Percentiles rank a stretch among this genome's conserved stretches.
Conservation (phyloP, 1,140 invertebrate genomes). For the Planococcus citri region DNA sequence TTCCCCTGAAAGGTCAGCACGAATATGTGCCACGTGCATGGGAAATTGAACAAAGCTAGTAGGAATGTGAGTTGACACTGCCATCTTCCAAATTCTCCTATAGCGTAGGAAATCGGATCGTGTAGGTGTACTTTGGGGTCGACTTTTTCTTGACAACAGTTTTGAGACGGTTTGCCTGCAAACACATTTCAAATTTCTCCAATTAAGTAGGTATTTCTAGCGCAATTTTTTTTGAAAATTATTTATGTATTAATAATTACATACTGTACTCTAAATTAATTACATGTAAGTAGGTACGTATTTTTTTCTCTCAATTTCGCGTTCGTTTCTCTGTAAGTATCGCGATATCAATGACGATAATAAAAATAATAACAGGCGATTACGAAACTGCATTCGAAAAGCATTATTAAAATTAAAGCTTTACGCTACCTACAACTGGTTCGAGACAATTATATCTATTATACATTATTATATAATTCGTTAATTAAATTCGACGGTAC, state of each 20-base stretch:
- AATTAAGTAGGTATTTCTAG: too few species aligned
- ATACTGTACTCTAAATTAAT: too few species aligned
- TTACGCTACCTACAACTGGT: not conserved
- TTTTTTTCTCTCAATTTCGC: too few species aligned
- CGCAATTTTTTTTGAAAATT: too few species aligned
- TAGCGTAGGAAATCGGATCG: constrained; percentile 30
- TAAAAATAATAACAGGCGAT: not conserved
- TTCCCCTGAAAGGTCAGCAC: constrained; percentile 50
- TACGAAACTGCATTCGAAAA: not conserved
- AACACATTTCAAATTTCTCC: too few species aligned
- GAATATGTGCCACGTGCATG: constrained; percentile 42
- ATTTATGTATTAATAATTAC: too few species aligned
- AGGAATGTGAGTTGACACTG: constrained; percentile 42
- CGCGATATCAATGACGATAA: not conserved
- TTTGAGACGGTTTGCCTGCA: not conserved
- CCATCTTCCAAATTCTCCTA: constrained; percentile 56
- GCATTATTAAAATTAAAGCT: not conserved
- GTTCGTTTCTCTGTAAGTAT: too few species aligned
- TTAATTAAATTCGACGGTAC: constrained; percentile 2
- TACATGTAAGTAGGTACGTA: too few species aligned
- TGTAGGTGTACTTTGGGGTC: constrained; percentile 14
- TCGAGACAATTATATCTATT: not conserved
- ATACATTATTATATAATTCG: not conserved
- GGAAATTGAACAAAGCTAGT: constrained; percentile 33
- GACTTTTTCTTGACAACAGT: constrained; percentile 13